Conservation (phyloP, 1,140 invertebrate genomes). For the Lethocerus indicus region DNA sequence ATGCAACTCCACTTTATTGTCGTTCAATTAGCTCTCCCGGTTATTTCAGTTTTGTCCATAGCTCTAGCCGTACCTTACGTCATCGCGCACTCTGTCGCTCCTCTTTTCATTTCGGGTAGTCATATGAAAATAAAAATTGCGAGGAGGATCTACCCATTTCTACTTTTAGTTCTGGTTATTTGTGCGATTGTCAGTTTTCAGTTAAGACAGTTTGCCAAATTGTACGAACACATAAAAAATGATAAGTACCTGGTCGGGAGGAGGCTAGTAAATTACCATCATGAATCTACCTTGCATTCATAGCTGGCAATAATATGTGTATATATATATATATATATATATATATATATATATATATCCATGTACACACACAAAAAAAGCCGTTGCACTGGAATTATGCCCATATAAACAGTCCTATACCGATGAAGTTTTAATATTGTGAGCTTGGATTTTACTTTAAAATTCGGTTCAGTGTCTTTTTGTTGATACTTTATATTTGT, state of each 20-base stretch:
- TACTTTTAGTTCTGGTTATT: constrained; percentile 41
- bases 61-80: constrained; percentile 81
- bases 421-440: too few species aligned
- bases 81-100: constrained; percentile 64
- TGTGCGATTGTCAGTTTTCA: constrained; percentile 34
- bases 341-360: too few species aligned
- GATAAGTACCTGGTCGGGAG: constrained; percentile 96
- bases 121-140: constrained; percentile 60
- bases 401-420: too few species aligned
- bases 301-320: too few species aligned
- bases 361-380: too few species aligned
- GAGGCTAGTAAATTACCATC: constrained; percentile 85
- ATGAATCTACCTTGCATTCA: constrained; percentile 8
- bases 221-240: constrained; percentile 98
- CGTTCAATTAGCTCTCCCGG: constrained; percentile 67
- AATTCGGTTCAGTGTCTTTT: too few species aligned
- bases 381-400: too few species aligned
- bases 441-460: too few species aligned
- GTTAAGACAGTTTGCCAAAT: constrained; percentile 76
- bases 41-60: constrained; percentile 52
- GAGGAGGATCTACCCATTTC: constrained; percentile 79
- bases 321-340: too few species aligned
- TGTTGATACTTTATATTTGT: too few species aligned
- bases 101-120: constrained; percentile 53
- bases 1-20: constrained; percentile 46